Evolutionary conservation across 2,888 invertebrate genomes (phyloP), one percentile per base, ranked within the genome.

Genomic region (Thymelicus lineola): DNA sequence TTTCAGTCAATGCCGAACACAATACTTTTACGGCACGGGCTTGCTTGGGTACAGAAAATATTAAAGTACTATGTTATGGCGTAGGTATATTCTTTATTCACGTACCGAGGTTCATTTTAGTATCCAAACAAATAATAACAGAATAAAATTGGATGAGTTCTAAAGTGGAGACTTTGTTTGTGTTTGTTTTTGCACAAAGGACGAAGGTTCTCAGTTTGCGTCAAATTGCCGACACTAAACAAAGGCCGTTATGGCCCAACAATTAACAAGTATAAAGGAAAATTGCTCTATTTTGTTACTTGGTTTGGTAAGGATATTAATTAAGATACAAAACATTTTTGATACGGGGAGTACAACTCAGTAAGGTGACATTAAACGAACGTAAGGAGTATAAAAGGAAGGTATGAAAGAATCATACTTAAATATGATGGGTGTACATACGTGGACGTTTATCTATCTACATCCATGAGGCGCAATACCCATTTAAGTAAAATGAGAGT

Each of bases 231-330:
- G 80, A 82, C 82, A 82, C 84, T 85, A 83, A 89, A 84, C 85
- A 89, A 88, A 88, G 84, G 84, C 82, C 80, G 82, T 88, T 83
- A 82, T 79, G 79, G 78, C 82, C 77, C 79, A 79, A 80, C 81
- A 86, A 86, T 86, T 83, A 86, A 85, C 85, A 86, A 85, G 86
- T 84, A 83, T 80, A 83, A 83, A 81, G 80, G n/a, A 80, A 76
- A 87, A 89, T 88, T 80, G 79, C 88, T 89, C 87, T 85, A 89
- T 89, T 86, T 79, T 78, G 78, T 79, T 78, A 79, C 75, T 80
- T 81, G 48, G 63, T 69, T 63, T 79, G 79, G 80, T 81, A 76
- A 61, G 75, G 57, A 65, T 59, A 71, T 66, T 63, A 65, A 72
- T 64, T 63, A 65, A 73, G 72, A 79, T 64, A 69, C 75, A 80